Base-by-base conservation (phyloP, 2,888 invertebrate genomes). In the Drosophila aldrichi region DNA sequence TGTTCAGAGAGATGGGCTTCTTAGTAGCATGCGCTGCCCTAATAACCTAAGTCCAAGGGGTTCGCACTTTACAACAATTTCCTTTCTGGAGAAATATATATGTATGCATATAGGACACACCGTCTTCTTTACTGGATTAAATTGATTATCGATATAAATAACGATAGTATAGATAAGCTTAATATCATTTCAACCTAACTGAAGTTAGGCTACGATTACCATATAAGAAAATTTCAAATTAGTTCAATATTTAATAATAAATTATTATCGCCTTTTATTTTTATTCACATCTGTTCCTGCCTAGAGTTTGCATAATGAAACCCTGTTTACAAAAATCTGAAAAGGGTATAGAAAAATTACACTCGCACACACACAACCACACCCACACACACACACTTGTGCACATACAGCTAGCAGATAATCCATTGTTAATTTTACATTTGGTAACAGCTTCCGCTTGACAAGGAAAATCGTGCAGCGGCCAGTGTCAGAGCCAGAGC, bases 401-500 rank as follows among this genome's bases (percentile, higher is more conserved):
- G 6, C 12, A 46, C 38, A n/a, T 40, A 49, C 52, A 67, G 36
- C 18, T 38, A 40, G 51, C 52, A 62, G 65, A 70, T 81, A 73
- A 79, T 81, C 71, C 75, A 70, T 73, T 83, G 76, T 80, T 82
- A 80, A 87, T 80, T 80, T 80, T 64, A 75, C 77, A 82, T 79
- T 75, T 69, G 56, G 70, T 71, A 67, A 77, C 76, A 76, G 75
- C 64, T 78, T 83, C 76, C 83, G 70, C 52, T 55, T 55, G 57
- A 70, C 77, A 79, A 51, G 61, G 58, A 52, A 71, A 68, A 58
- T 63, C 49, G 51, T 49, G 57, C 55, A 36, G 48, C 44, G 49
- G 16, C 34, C 44, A 36, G 44, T 18, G 57, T 29, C 41, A 22
- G 44, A 36, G 44, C 34, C 38, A 56, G 44, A 36, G 44, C 34